Evolutionary conservation across 2,113 vertebrate genomes (phyloP).

Genomic region (Nerophis ophidion): DNA sequence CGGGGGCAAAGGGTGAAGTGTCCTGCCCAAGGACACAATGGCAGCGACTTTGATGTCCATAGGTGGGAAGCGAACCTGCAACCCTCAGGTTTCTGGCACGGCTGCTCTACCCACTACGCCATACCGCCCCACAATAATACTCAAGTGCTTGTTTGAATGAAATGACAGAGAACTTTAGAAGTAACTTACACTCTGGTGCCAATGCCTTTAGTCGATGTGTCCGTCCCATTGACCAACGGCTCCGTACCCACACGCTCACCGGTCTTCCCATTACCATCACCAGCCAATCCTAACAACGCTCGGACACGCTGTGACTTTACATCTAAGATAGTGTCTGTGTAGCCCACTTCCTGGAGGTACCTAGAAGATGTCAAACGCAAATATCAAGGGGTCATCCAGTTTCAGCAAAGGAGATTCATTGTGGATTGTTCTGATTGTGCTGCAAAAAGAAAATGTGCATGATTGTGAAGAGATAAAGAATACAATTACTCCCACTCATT

Average conservation of each 20-base stretch:
- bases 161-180: not conserved
- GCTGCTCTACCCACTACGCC: no score
- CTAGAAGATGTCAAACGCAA: conserved; percentile 53
- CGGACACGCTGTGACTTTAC: conserved; percentile 95
- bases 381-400: not conserved
- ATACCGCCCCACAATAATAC: no score
- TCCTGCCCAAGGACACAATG: no score
- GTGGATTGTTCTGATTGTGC: not conserved
- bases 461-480: not conserved
- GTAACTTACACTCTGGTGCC: conserved; percentile 74
- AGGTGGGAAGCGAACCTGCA: no score
- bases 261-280: conserved; percentile 77
- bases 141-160: not conserved
- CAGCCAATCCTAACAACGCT: conserved; percentile 85
- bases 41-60: no score
- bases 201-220: conserved; percentile 78
- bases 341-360: conserved; percentile 97
- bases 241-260: conserved; percentile 78
- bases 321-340: conserved; percentile 96
- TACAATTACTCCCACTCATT: conserved; percentile 6
- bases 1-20: no score
- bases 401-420: not conserved
- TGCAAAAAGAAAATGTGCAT: not conserved
- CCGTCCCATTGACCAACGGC: conserved; percentile 91
- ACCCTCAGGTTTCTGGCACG: no score